Conservation (phyloP, 2,888 invertebrate species). For the Mimumesa dahlbomi region DNA sequence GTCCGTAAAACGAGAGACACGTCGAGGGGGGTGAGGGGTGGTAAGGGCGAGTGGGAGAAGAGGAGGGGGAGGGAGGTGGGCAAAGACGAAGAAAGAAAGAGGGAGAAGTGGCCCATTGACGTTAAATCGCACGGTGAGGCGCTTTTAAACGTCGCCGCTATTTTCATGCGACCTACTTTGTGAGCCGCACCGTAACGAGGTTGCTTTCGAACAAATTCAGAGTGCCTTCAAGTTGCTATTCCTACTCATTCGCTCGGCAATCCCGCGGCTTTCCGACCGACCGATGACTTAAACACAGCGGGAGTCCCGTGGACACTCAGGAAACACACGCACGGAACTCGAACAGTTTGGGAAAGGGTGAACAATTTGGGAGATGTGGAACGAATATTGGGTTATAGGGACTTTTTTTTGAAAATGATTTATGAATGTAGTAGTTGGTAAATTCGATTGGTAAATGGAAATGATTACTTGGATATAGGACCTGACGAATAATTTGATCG, state of each 20-base stretch:
- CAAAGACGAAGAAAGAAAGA: slow-evolving; percentile 17
- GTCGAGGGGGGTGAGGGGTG: not conserved
- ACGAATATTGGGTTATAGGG: too few relatives aligned
- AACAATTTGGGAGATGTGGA: too few relatives aligned
- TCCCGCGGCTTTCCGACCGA: slow-evolving; percentile 36
- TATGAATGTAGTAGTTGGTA: too few relatives aligned
- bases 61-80: not conserved
- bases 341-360: too few relatives aligned
- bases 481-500: too few relatives aligned
- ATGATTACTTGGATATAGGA: too few relatives aligned
- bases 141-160: slow-evolving; percentile 66
- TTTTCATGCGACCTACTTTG: slow-evolving; percentile 74
- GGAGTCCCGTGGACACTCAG: too few relatives aligned
- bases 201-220: slow-evolving; percentile 73
- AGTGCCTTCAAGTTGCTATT: slow-evolving; percentile 57
- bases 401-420: too few relatives aligned
- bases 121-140: slow-evolving; percentile 69
- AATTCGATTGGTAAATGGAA: not conserved
- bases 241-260: slow-evolving; percentile 27
- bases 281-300: too few relatives aligned
- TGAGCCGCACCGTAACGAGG: slow-evolving; percentile 68
- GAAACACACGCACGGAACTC: too few relatives aligned
- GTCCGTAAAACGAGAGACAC: not conserved
- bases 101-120: slow-evolving; percentile 64
- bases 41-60: not conserved